Percentiles rank a stretch among this genome's conserved stretches.
Evolutionary conservation across 1,140 invertebrate genomes (phyloP).

Genomic region (Oscheius sp.): DNA sequence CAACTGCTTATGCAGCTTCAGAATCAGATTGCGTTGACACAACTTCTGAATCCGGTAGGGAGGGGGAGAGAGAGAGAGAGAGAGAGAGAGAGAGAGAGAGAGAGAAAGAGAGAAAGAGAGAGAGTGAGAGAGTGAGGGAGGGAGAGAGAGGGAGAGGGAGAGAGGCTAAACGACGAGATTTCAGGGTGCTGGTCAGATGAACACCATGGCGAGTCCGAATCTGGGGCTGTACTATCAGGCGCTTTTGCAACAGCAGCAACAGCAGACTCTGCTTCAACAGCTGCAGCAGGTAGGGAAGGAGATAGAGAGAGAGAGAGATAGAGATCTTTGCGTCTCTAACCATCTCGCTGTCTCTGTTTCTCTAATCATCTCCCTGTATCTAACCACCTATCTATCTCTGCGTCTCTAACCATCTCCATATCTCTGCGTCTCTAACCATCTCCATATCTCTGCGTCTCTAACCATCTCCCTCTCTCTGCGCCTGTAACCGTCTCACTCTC

Average conservation of each 20-base stretch:
- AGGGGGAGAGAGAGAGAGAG: background rate
- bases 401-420: too few species aligned
- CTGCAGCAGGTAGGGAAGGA: background rate
- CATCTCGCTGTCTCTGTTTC: too few species aligned
- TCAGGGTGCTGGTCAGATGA: background rate
- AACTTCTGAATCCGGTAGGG: too few species aligned
- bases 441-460: too few species aligned
- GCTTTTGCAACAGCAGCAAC: background rate
- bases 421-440: too few species aligned
- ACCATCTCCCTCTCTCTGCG: too few species aligned
- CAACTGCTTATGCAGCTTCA: conserved; percentile 6
- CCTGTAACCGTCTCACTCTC: too few species aligned
- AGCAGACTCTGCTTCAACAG: background rate
- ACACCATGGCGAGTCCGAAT: background rate
- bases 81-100: conserved; percentile 17
- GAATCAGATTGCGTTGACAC: background rate
- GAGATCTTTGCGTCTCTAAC: too few species aligned
- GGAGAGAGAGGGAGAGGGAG: background rate
- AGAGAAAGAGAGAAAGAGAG: conserved; percentile 14
- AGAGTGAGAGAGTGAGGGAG: too few species aligned
- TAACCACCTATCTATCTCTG: too few species aligned
- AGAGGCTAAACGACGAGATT: background rate
- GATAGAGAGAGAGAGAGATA: too few species aligned
- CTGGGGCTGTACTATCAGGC: background rate
- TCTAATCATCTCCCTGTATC: too few species aligned